A percentile compares a stretch with the other conserved stretches of the same genome.
phyloP scores from a whole-genome alignment of 2,888 invertebrate genomes.

The Meandrusa payeni region DNA sequence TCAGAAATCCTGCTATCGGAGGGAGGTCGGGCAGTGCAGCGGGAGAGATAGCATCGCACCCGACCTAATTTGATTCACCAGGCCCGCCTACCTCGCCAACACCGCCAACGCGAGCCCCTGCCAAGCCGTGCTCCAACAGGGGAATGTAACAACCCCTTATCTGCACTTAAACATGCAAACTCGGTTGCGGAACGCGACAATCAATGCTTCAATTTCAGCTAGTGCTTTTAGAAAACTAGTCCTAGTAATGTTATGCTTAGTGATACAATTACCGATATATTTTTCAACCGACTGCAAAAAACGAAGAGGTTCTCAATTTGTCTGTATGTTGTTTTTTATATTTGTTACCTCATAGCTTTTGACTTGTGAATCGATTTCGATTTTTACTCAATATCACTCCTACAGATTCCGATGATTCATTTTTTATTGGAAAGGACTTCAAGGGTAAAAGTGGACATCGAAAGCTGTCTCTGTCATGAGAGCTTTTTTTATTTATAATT shows the following conservation, averaged over 20 bases:
- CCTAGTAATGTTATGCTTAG: background rate
- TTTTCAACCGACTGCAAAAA: too few species aligned
- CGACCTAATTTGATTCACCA: slow-evolving; percentile 71
- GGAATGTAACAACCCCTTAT: slow-evolving; percentile 62
- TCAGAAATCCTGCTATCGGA: slow-evolving; percentile 58
- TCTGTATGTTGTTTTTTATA: too few species aligned
- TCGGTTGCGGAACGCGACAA: slow-evolving; percentile 52
- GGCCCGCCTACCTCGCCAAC: slow-evolving; percentile 36
- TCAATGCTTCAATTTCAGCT: slow-evolving; percentile 45
- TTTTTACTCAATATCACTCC: too few species aligned
- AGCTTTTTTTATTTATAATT: too few species aligned
- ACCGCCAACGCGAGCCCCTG: slow-evolving; percentile 38
- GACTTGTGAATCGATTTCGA: too few species aligned
- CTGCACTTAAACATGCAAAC: slow-evolving; percentile 68
- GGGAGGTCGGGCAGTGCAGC: slow-evolving; percentile 48
- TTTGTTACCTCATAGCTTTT: too few species aligned
- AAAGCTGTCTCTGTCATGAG: too few species aligned
- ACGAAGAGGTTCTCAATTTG: too few species aligned
- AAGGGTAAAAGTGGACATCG: too few species aligned
- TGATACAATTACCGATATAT: background rate
- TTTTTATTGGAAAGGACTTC: too few species aligned
- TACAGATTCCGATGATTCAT: too few species aligned
- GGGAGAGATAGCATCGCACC: slow-evolving; percentile 61
- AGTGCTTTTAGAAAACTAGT: slow-evolving; percentile 11
- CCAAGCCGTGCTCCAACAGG: slow-evolving; percentile 44